These are phyloP conservation scores for Lethocerus indicus DNA, from an alignment of 1,140 invertebrate genomes.

Conservation along the genomic window DNA sequence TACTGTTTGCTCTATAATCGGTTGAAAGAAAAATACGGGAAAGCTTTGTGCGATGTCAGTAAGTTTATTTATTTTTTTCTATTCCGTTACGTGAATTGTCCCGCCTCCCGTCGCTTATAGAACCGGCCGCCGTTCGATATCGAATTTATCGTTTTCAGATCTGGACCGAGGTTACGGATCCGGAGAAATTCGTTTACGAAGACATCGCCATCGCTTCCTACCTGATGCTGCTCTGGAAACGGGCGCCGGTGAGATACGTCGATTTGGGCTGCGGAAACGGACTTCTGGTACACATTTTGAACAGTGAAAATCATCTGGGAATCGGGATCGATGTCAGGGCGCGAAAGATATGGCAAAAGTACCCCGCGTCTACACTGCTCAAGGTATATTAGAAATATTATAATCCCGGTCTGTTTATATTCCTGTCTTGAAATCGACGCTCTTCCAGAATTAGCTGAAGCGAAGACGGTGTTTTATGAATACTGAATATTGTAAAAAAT, in stretches of 20 bases:
- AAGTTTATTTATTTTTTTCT: neutral
- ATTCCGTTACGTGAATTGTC: neutral
- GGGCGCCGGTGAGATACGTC: constrained; percentile 53
- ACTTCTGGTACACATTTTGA: constrained; percentile 74
- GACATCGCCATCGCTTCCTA: constrained; percentile 91
- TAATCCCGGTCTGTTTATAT: no score
- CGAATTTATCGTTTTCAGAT: constrained; percentile 28
- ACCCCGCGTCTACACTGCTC: constrained; percentile 30
- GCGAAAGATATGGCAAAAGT: constrained; percentile 81
- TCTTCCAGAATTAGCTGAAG: no score
- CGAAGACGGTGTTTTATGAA: no score
- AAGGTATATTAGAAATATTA: constrained; percentile 24
- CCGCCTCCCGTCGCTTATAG: neutral
- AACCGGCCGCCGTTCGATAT: neutral
- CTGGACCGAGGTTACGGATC: constrained; percentile 86
- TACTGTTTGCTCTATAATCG: constrained; percentile 56
- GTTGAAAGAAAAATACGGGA: constrained; percentile 66
- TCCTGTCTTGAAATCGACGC: no score
- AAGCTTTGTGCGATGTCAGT: constrained; percentile 44
- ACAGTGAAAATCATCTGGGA: constrained; percentile 68
- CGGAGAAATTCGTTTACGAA: constrained; percentile 89
- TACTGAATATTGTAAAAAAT: no score
- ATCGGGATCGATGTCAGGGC: constrained; percentile 76
- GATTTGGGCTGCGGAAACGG: constrained; percentile 97
- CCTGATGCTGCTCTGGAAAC: constrained; percentile 58